phyloP scores from a whole-genome alignment of 92 coral and sea anemone genomes.

The Phymanthus crucifer region DNA sequence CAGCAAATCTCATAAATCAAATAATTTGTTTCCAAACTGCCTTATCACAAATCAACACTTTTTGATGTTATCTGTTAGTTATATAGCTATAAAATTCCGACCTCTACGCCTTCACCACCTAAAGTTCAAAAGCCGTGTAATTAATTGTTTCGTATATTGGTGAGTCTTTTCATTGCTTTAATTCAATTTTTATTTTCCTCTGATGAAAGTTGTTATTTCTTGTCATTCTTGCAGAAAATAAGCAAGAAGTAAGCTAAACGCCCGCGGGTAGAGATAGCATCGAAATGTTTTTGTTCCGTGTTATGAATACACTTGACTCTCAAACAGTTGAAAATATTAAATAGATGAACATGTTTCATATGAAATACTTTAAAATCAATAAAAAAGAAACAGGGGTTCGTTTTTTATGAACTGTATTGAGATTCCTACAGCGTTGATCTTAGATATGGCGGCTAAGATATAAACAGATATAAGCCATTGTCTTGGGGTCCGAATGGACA shows the following conservation, averaged over 20 bases:
- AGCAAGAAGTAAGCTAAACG: background rate
- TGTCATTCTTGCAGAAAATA: background rate
- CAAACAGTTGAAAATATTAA: no score
- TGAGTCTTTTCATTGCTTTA: background rate
- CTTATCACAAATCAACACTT: background rate
- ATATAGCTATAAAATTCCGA: background rate
- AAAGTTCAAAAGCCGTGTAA: constrained; percentile 22
- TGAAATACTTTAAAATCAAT: background rate
- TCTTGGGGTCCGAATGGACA: constrained; percentile 10
- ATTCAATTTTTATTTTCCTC: background rate
- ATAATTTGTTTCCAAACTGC: no score
- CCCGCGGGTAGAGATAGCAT: background rate
- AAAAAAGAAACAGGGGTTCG: background rate
- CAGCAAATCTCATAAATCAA: background rate
- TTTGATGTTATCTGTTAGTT: constrained; percentile 19
- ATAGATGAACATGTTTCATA: no score
- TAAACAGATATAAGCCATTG: constrained; percentile 9
- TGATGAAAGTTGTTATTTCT: background rate
- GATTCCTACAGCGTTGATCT: background rate
- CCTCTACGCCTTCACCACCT: background rate
- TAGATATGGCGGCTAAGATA: background rate
- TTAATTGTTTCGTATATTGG: constrained; percentile 4
- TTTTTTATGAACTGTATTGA: background rate
- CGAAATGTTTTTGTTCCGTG: background rate
- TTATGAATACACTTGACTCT: background rate